These are phyloP conservation scores for Dastarcus helophoroides DNA, from an alignment of 2,888 invertebrate species.

Conservation along the genomic window DNA sequence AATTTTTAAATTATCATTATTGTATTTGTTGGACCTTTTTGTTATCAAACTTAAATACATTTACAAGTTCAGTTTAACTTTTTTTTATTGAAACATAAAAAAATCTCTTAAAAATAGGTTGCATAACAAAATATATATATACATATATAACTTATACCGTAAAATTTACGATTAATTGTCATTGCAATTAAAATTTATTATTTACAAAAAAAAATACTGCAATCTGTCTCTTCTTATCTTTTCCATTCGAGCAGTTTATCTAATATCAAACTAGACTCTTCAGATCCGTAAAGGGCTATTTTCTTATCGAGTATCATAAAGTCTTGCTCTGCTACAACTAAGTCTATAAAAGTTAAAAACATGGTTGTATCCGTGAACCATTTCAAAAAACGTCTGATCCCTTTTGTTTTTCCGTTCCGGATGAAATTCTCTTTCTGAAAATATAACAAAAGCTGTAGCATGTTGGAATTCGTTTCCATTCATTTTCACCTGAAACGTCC, in stretches of 20 bases:
- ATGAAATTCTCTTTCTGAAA: constrained; percentile 65
- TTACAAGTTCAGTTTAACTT: too few relatives aligned
- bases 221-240: constrained; percentile 9
- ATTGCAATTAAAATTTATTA: too few relatives aligned
- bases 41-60: too few relatives aligned
- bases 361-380: constrained; percentile 84
- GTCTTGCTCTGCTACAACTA: constrained; percentile 26
- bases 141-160: too few relatives aligned
- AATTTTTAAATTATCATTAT: too few relatives aligned
- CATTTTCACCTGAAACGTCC: constrained; percentile 33
- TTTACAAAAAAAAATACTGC: neutral
- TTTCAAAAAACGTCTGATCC: constrained; percentile 62
- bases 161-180: neutral
- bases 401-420: constrained; percentile 49
- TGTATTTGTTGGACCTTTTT: too few relatives aligned
- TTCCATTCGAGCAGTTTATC: constrained; percentile 33
- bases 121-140: too few relatives aligned
- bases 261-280: constrained; percentile 27
- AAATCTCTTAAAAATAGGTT: too few relatives aligned
- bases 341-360: constrained; percentile 64
- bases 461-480: constrained; percentile 12
- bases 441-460: constrained; percentile 13
- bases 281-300: constrained; percentile 31
- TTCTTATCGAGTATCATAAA: constrained; percentile 31
- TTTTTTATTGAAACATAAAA: too few relatives aligned